Conservation (phyloP, 1,140 invertebrate genomes). For the Geopemphigus sp. region DNA sequence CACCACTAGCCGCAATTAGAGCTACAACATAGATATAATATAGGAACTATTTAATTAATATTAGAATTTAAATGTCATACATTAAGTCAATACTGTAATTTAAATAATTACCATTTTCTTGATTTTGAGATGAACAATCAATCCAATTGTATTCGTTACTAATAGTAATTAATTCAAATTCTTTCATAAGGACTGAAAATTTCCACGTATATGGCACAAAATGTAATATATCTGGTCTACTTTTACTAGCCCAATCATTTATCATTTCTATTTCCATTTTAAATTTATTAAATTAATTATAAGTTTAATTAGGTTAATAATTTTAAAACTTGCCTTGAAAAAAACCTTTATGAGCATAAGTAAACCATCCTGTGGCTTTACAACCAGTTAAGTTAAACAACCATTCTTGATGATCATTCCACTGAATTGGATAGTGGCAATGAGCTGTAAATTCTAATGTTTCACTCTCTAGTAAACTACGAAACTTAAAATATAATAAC, state of each 20-base stretch:
- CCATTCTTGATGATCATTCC: constrained; percentile 96
- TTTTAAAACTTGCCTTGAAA: constrained; percentile 69
- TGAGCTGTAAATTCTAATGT: constrained; percentile 87
- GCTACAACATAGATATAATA: constrained; percentile 57
- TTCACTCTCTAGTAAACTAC: constrained; percentile 88
- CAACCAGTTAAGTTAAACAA: constrained; percentile 84
- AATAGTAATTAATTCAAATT: constrained; percentile 92
- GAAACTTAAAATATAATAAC: constrained; percentile 61
- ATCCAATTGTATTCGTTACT: constrained; percentile 99
- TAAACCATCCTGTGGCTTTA: constrained; percentile 87
- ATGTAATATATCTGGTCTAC: constrained; percentile 83
- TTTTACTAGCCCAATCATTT: constrained; percentile 93
- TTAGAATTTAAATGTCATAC: not conserved
- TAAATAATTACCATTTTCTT: constrained; percentile 73
- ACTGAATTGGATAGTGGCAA: constrained; percentile 81
- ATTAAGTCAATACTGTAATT: constrained; percentile 4
- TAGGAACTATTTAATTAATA: constrained; percentile 51
- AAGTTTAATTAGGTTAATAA: not conserved
- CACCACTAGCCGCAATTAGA: constrained; percentile 89
- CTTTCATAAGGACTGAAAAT: constrained; percentile 85
- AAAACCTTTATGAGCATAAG: constrained; percentile 93
- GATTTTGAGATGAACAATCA: constrained; percentile 91
- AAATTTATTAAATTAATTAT: not conserved
- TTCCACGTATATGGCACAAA: constrained; percentile 98
- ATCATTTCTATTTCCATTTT: constrained; percentile 69